Percentiles rank a stretch among this genome's conserved stretches.
These are phyloP conservation scores for Zootoca vivipara DNA, from an alignment of 2,113 vertebrate species.

Conservation along the genomic window DNA sequence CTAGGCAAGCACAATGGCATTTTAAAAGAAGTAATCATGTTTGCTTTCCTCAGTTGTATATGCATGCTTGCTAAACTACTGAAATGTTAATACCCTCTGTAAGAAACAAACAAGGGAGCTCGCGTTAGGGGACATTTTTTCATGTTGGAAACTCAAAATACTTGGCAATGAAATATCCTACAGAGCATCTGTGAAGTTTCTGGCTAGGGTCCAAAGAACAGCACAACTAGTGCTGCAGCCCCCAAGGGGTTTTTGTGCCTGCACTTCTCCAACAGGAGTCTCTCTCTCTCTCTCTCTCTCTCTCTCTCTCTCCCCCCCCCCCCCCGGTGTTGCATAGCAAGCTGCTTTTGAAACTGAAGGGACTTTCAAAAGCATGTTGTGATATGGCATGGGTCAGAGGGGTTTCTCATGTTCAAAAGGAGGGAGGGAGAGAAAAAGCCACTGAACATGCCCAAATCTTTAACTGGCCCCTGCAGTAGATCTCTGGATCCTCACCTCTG, in stretches of 20 bases:
- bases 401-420: not conserved
- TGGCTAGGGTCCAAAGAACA: constrained; percentile 5
- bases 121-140: constrained; percentile 65
- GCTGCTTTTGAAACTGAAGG: constrained; percentile 14
- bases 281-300: too few relatives aligned
- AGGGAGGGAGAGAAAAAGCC: not conserved
- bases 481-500: constrained; percentile 15
- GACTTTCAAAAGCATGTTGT: constrained; percentile 11
- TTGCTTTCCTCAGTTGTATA: constrained; percentile 61
- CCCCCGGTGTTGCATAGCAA: not conserved
- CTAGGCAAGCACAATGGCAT: constrained; percentile 53
- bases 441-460: not conserved
- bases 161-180: constrained; percentile 59
- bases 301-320: not conserved
- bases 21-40: constrained; percentile 69
- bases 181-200: constrained; percentile 61
- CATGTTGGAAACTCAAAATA: constrained; percentile 61
- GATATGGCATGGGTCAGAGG: too few relatives aligned
- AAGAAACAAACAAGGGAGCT: constrained; percentile 64
- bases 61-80: constrained; percentile 46
- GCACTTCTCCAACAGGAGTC: not conserved
- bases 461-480: not conserved
- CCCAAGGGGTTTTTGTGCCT: not conserved
- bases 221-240: not conserved
- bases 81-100: constrained; percentile 66